These are phyloP conservation scores for Microtus richardsoni DNA, from an alignment of 2,113 vertebrate species.

Conservation along the genomic window DNA sequence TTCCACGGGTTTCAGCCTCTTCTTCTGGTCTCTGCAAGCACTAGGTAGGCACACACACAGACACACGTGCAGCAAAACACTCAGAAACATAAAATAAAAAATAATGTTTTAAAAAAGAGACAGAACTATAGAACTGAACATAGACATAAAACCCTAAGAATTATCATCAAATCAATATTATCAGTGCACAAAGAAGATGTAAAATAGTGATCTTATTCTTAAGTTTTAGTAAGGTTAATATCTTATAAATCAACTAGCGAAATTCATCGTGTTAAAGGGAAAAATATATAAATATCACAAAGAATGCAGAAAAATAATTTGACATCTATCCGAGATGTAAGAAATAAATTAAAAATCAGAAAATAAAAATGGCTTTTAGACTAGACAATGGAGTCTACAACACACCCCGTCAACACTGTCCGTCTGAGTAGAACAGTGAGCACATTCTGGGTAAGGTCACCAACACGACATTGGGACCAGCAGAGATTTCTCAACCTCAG, in stretches of 20 bases:
- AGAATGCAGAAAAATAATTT: conserved; percentile 10
- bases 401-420: neutral
- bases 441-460: neutral
- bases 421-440: no score
- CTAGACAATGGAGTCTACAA: neutral
- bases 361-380: neutral
- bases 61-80: neutral
- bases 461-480: neutral
- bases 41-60: neutral
- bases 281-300: neutral
- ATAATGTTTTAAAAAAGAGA: neutral
- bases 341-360: neutral
- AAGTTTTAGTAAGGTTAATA: neutral
- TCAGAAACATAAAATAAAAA: neutral
- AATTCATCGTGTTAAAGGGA: neutral
- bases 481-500: neutral
- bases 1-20: neutral
- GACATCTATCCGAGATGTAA: neutral
- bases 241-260: neutral
- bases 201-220: neutral
- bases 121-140: neutral
- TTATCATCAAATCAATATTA: neutral
- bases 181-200: neutral
- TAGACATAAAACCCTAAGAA: neutral
- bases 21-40: neutral